Conservation (phyloP, 2,888 invertebrate species). For the Aspidiotus destructor region DNA sequence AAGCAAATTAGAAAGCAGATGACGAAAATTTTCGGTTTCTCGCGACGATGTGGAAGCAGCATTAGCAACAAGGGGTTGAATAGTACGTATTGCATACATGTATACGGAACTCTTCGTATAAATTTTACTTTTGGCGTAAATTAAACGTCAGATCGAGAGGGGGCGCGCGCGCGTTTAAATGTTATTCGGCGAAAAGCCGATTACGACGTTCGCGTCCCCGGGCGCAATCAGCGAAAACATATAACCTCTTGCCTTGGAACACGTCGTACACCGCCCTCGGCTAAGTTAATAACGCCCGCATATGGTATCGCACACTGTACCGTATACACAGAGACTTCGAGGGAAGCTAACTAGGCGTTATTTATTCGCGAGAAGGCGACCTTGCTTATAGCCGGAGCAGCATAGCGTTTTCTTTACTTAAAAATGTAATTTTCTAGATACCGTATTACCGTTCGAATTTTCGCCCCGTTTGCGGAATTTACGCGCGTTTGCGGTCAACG, state of each 20-base stretch:
- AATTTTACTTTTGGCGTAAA: too few species aligned
- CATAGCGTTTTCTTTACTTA: neutral
- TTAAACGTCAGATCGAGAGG: too few species aligned
- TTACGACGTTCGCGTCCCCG: neutral
- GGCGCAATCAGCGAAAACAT: conserved; percentile 4
- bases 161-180: neutral
- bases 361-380: neutral
- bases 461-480: conserved; percentile 1
- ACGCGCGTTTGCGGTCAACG: neutral
- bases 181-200: neutral
- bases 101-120: too few species aligned
- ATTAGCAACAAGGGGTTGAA: too few species aligned
- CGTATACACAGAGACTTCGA: too few species aligned
- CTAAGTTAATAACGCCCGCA: neutral
- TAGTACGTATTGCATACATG: too few species aligned
- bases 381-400: neutral
- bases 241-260: neutral
- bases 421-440: neutral
- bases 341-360: conserved; percentile 2
- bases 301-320: neutral
- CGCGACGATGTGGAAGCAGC: neutral
- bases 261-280: neutral
- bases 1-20: neutral
- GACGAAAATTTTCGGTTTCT: conserved; percentile 4
- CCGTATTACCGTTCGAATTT: neutral